Base-by-base conservation (phyloP, 2,888 invertebrate genomes). In the Bursaphelenchus okinawaensis region DNA sequence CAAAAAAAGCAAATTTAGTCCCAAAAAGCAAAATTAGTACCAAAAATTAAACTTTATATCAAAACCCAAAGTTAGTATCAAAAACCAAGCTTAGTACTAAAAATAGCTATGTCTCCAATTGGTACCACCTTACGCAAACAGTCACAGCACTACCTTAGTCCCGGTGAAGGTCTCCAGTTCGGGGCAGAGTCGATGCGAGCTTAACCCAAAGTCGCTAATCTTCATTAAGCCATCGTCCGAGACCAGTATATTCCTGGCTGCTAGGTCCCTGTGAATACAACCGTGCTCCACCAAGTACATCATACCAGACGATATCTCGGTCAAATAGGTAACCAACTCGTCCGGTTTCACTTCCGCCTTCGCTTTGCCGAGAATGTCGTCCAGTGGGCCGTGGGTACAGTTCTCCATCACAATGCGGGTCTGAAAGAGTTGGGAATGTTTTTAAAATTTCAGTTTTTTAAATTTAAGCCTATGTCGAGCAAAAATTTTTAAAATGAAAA, bases 131-230 rank as follows among this genome's bases (percentile, higher is more conserved):
- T n/a, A n/a, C n/a, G n/a, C n/a, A n/a, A n/a, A n/a, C n/a, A n/a
- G n/a, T n/a, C n/a, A n/a, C n/a, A n/a, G n/a, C n/a, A n/a, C n/a
- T 26, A 56, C 23, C 56, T 22, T 19, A 4, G 56, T 9, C 1
- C 19, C 2, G 4, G 56, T 12, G 19, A 28, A 28, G 56, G 16
- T 16, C 6, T 4, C 40, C 40, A 40, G 12, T 27, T 56, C 19
- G 19, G 56, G 26, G 95, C 94, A 61, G 96, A 87, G 0, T 95
- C 16, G 16, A 12, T 40, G 40, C 6, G 16, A n/a, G 40, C 40
- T 40, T n/a, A 40, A 16, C 6, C 40, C 95, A 83, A 96, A 96
- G 85, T 96, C 96, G 0, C 93, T 19, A 22, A 77, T 75, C 68
- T 78, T 78, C 7, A 77, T 76, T 20, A 66, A 72, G 61, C 70